Conservation (phyloP, 1,140 invertebrate species). For the Lasioglossum baleicum region DNA sequence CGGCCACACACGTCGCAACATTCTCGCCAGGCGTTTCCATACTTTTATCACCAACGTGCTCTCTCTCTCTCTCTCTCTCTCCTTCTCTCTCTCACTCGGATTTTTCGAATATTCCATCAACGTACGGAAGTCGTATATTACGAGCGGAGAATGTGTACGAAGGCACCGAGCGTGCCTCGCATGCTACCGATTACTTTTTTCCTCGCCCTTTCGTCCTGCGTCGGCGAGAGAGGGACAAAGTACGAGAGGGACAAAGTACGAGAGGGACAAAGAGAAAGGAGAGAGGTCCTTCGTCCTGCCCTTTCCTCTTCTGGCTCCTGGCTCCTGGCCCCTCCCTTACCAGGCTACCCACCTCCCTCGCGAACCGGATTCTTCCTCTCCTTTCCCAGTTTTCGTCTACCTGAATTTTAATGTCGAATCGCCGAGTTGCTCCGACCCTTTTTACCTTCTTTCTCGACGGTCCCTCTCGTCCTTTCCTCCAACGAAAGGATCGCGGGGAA, state of each 20-base stretch:
- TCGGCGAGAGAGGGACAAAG: neutral
- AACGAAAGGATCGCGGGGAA: neutral
- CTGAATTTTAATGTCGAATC: constrained; percentile 56
- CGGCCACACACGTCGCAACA: constrained; percentile 31
- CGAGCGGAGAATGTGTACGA: constrained; percentile 64
- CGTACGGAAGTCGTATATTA: constrained; percentile 74
- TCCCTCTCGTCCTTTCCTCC: neutral
- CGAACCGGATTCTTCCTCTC: constrained; percentile 38
- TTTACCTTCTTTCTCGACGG: neutral
- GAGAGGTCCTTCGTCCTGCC: constrained; percentile 39
- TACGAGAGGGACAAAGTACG: no score
- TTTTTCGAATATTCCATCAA: constrained; percentile 78
- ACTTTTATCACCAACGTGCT: constrained; percentile 62
- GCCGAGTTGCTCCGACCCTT: constrained; percentile 28
- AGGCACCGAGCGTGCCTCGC: constrained; percentile 68
- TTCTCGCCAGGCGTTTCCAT: constrained; percentile 57
- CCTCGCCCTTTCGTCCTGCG: constrained; percentile 42
- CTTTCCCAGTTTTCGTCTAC: constrained; percentile 50
- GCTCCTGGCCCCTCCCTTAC: neutral
- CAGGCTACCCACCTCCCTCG: constrained; percentile 18
- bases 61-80: neutral
- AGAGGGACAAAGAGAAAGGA: no score
- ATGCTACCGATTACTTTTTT: constrained; percentile 71
- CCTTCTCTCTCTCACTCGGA: constrained; percentile 40
- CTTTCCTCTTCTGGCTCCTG: neutral